Base-by-base conservation (phyloP, 37 sponge, comb jelly and placozoan genomes). In the Mnemiopsis leidyi region DNA sequence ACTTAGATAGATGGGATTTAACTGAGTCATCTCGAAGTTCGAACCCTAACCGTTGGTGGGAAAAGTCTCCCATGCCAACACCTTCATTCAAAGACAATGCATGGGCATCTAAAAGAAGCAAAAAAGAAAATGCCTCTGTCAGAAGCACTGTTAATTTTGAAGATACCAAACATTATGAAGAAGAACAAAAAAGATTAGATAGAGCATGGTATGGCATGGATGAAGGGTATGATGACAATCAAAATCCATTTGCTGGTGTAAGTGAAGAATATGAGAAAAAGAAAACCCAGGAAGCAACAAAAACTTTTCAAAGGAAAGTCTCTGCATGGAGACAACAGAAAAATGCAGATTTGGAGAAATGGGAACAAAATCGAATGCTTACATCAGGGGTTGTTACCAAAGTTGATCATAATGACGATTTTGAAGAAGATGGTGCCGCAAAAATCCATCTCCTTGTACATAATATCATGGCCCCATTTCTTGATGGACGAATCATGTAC, bases 191-290 rank as follows among this genome's bases (percentile, higher is more conserved):
- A 96, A 82, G 96, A 23, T 92, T 99, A 93, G 99, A 99, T 37
- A 94, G 99, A n/a, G 98, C 97, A 16, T 99, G 99, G 99, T 99
- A 99, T 40, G 97, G 96, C 93, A 79, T 95, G 94, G 99, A 99
- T 93, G 82, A 71, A 31, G 94, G 92, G 39, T 99, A 97, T 93
- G 98, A 99, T 93, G 97, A 96, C 30, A 94, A 95, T 39, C 95
- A 96, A 92, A 96, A 97, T 38, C 96, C 96, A 2, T 95, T 99
- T 93, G 97, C 97, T 93, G 94, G 94, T 92, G 94, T 97, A 0
- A 90, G 97, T 38, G 97, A 96, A 32, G 97, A 97, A 77, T 99
- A 99, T 76, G 95, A 95, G 38, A 93, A 96, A 92, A 95, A 96
- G 95, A 97, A 96, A 90, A 98, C 97, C 75, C 97, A 99, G 69